A percentile compares a stretch with the other conserved stretches of the same genome.
Conservation (phyloP, 2,113 vertebrate genomes). For the Hemibagrus wyckioides region DNA sequence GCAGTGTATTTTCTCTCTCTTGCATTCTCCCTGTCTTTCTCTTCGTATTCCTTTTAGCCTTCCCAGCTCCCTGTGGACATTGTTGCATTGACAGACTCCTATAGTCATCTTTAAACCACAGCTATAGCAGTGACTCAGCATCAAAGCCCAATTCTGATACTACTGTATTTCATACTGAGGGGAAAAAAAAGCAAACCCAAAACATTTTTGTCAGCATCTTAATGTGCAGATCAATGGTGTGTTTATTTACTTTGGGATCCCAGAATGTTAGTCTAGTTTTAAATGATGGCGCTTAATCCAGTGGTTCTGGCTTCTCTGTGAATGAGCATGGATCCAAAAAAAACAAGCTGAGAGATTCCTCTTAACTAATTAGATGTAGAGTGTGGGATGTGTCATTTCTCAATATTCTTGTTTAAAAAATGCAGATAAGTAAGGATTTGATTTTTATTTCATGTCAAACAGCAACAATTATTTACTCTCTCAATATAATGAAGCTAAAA, state of each 20-base stretch:
- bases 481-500: background rate
- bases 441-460: background rate
- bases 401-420: background rate
- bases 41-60: background rate
- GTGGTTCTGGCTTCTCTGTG: slow-evolving; percentile 21
- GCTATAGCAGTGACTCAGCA: background rate
- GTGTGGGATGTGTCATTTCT: background rate
- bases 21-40: background rate
- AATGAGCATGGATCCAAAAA: background rate
- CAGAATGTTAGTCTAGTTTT: slow-evolving; percentile 40
- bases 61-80: slow-evolving; percentile 29
- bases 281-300: slow-evolving; percentile 45
- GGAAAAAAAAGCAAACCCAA: background rate
- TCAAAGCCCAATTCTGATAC: background rate
- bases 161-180: background rate
- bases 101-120: slow-evolving; percentile 3
- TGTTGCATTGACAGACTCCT: slow-evolving; percentile 48
- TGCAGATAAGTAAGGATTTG: background rate
- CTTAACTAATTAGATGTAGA: background rate
- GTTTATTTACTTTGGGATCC: slow-evolving; percentile 41
- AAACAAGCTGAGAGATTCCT: background rate
- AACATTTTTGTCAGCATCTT: background rate
- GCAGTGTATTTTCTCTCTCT: background rate
- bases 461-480: background rate
- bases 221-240: background rate